Evolutionary conservation across 2,888 invertebrate genomes (phyloP), one percentile per base, ranked within the genome.

Genomic region (Neelides folsomi): DNA sequence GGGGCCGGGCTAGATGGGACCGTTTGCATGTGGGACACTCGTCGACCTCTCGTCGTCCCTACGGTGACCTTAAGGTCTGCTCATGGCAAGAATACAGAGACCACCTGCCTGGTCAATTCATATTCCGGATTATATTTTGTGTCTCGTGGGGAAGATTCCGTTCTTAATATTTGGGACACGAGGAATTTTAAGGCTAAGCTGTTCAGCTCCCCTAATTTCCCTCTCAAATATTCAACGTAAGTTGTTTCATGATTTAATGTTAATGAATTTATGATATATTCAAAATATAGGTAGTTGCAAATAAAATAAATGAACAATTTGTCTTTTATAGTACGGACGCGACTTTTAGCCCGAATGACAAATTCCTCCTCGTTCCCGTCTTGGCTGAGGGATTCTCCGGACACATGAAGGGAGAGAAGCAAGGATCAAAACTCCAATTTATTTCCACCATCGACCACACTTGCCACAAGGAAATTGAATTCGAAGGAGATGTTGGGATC

Each of bases 21-120:
- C 0, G 79, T 95, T 49, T 97, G 97, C 71, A 82, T 95, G 73
- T 98, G 98, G 97, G 97, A 98, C 68, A 84, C 89, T 47, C 78
- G 93, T 27, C 88, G 84, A 67, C 83, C 82, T 68, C 90, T 82
- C 67, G 94, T 77, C 18, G 70, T 70, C 34, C 62, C 64, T 1
- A 60, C 60, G 7, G 56, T 56, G 6, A 58, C 57, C 13, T 74
- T 87, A 0, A 74, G 90, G 49, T 80, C 78, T 50, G 92, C 89
- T 0, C 95, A 97, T 71, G 75, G 78, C 51, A 79, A 77, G 60
- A 83, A 84, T 2, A 74, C 77, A 0, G 93, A 92, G 68, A 86
- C 89, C 19, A 83, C 87, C 0, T 83, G 84, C 51, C 74, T 98
- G 36, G 75, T 80, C 1, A 97, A 89, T 68, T 92, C 95, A 0